Conservation (phyloP, 2,113 vertebrate species). For the Craseonycteris thonglongyai region DNA sequence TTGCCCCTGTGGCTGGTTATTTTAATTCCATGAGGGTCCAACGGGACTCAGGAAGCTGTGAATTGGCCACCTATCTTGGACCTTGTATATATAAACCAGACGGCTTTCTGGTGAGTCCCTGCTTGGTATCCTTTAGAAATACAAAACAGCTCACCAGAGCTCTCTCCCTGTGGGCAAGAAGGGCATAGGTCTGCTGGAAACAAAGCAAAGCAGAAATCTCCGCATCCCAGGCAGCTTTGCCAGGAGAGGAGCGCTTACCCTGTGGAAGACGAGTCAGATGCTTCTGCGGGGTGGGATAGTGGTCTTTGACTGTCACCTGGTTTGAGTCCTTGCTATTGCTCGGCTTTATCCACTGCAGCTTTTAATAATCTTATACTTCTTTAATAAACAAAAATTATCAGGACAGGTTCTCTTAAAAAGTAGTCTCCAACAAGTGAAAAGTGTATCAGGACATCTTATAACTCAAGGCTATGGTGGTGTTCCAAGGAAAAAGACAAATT, state of each 20-base stretch:
- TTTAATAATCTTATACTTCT: neutral
- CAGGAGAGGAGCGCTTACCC: neutral
- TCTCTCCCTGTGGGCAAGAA: neutral
- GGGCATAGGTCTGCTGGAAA: neutral
- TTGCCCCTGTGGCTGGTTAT: neutral
- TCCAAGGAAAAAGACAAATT: conserved; percentile 2
- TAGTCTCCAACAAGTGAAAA: neutral
- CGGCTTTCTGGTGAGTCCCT: neutral
- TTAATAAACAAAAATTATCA: neutral
- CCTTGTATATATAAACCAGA: neutral
- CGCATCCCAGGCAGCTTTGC: neutral
- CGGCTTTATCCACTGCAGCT: neutral
- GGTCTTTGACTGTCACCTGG: neutral
- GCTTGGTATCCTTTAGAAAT: neutral
- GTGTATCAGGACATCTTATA: neutral
- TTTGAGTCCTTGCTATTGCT: neutral
- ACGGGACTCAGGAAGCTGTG: neutral
- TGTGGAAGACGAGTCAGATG: neutral
- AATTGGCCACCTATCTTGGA: neutral
- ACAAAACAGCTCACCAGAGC: neutral
- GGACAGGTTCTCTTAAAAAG: neutral
- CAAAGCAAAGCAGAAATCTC: neutral
- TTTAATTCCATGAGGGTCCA: neutral
- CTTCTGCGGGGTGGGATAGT: neutral
- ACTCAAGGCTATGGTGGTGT: neutral